Evolutionary conservation across 2,113 vertebrate species (phyloP).

Genomic region (Sturnus vulgaris): DNA sequence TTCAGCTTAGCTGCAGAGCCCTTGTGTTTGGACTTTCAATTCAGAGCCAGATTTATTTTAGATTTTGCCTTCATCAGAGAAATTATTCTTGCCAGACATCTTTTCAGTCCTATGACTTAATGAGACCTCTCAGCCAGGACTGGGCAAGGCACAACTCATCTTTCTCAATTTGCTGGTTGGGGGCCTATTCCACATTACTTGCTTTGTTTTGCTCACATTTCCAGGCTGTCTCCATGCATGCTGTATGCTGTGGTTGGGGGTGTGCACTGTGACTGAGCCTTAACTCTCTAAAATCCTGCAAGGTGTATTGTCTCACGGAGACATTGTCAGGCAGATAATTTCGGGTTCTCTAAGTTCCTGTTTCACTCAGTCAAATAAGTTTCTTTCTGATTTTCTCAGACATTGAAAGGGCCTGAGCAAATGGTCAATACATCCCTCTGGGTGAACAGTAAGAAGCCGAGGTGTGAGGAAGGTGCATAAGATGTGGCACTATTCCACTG

Average conservation of each 20-base stretch:
- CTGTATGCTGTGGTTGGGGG: accelerated
- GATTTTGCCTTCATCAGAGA: background rate
- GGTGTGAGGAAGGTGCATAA: background rate
- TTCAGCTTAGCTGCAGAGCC: background rate
- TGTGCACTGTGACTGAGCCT: background rate
- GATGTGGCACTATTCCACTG: background rate
- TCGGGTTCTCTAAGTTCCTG: background rate
- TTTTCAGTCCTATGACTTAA: background rate
- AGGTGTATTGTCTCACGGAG: background rate
- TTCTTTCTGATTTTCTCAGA: background rate
- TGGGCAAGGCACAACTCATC: background rate
- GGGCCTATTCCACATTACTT: background rate
- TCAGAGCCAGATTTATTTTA: background rate
- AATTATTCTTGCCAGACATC: background rate
- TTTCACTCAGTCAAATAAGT: background rate
- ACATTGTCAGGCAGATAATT: background rate
- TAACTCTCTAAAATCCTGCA: background rate
- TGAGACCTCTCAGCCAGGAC: background rate
- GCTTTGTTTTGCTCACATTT: background rate
- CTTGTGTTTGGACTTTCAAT: background rate
- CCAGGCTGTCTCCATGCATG: background rate
- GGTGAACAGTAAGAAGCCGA: background rate
- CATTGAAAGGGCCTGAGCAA: background rate
- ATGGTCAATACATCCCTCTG: background rate
- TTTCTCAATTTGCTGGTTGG: background rate